Base-by-base conservation (phyloP, 2,797 vertebrate genomes). In the Champsocephalus esox region DNA sequence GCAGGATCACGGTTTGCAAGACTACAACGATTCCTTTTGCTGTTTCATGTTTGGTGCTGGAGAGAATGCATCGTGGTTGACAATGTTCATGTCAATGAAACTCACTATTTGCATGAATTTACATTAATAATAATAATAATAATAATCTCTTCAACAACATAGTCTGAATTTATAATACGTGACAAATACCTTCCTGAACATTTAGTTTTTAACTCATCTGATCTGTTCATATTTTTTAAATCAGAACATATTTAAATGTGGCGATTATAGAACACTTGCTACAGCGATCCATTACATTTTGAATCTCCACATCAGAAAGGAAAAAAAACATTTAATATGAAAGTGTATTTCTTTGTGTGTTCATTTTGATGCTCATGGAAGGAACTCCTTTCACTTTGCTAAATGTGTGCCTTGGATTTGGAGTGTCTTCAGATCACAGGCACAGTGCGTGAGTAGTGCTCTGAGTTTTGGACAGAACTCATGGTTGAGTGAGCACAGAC, bases 401-500 rank as follows among this genome's bases (percentile, higher is more conserved):
- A 10, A 66, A 43, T 19, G 6, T 51, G 41, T 48, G 43, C 12
- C 12, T 50, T 5, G 38, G 16, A 28, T 4, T 28, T 34, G 19
- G 32, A 54, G 43, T 49, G 38, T 49, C 5, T 52, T 24, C 21
- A 52, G 38, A 49, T 77, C 16, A 11, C 19, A 21, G 9, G 14
- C 2, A 45, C 21, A 56, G 60, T 72, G 66, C 32, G 13, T 51
- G 12, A 52, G n/a, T 52, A 69, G 16, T 66, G n/a, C 38, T 46
- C 44, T 3, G 44, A 28, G 48, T 50, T 71, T 48, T 21, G 51
- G 48, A 72, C 50, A n/a, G 21, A 12, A 0, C 17, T 46, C 46
- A 66, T 52, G 48, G 50, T 60, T 81, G 70, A 71, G 50, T 80
- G 77, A 65, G 71, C 69, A 59, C 32, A 9, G 44, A 79, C 57